phyloP scores from a whole-genome alignment of 1,140 invertebrate species.

The Diabrotica undecimpunctata region DNA sequence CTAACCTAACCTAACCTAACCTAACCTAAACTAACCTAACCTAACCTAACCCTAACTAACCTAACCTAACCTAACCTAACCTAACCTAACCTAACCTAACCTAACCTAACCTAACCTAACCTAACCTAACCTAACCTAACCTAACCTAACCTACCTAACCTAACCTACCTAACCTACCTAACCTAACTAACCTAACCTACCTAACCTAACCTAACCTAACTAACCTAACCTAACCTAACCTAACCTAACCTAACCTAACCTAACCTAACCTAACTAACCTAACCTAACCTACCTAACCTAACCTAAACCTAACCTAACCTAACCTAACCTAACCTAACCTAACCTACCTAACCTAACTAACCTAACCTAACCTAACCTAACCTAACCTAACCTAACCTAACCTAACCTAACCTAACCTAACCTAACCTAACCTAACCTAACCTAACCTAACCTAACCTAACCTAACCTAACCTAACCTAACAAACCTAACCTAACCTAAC shows the following conservation, averaged over 20 bases:
- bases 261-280: conserved; percentile 14
- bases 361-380: conserved; percentile 16
- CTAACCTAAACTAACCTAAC: conserved; percentile 13
- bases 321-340: conserved; percentile 15
- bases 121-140: conserved; percentile 12
- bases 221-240: conserved; percentile 6
- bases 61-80: conserved; percentile 14
- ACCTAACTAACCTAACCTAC: conserved; percentile 16
- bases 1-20: conserved; percentile 14
- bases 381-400: conserved; percentile 15
- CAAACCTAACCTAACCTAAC: too few species aligned
- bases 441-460: conserved; percentile 17
- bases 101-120: conserved; percentile 14
- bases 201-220: conserved; percentile 14
- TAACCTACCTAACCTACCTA: conserved; percentile 10
- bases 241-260: conserved; percentile 14
- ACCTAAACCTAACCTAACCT: conserved; percentile 12
- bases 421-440: conserved; percentile 15
- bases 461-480: conserved; percentile 6
- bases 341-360: conserved; percentile 13
- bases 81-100: conserved; percentile 14
- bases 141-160: not conserved
- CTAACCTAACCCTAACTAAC: conserved; percentile 11
- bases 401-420: conserved; percentile 13
- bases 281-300: conserved; percentile 6